Evolutionary conservation across 2,113 vertebrate genomes (phyloP).

Genomic region (Labeo catla): DNA sequence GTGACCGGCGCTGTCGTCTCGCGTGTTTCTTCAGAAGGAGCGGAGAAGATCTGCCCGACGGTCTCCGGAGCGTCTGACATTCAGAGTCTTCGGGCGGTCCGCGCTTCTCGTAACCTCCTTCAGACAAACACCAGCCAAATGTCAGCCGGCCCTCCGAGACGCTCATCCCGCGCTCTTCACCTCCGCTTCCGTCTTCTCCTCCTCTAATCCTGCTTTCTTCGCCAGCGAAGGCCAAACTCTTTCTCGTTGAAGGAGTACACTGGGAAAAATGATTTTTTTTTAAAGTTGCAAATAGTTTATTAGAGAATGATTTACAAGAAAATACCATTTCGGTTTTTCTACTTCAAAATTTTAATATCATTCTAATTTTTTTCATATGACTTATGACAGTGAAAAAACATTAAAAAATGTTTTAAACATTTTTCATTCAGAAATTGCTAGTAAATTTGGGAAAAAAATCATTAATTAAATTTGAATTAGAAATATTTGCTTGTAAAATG

Average conservation of each 20-base stretch:
- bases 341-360: neutral
- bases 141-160: constrained; percentile 54
- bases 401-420: no score
- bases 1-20: neutral
- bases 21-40: neutral
- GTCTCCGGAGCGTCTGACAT: constrained; percentile 36
- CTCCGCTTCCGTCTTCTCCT: neutral
- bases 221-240: constrained; percentile 58
- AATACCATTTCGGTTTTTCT: neutral
- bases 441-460: no score
- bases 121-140: constrained; percentile 53
- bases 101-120: constrained; percentile 30
- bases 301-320: no score
- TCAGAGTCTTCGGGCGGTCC: constrained; percentile 36
- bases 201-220: constrained; percentile 3
- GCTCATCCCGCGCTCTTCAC: neutral
- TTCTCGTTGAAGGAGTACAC: neutral
- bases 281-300: neutral
- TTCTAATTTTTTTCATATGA: no score
- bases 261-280: neutral
- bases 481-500: no score
- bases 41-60: constrained; percentile 7
- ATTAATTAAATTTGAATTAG: no score
- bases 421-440: no score
- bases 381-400: no score